phyloP scores from a whole-genome alignment of 2,888 invertebrate genomes.

The Ormyrus thymus region DNA sequence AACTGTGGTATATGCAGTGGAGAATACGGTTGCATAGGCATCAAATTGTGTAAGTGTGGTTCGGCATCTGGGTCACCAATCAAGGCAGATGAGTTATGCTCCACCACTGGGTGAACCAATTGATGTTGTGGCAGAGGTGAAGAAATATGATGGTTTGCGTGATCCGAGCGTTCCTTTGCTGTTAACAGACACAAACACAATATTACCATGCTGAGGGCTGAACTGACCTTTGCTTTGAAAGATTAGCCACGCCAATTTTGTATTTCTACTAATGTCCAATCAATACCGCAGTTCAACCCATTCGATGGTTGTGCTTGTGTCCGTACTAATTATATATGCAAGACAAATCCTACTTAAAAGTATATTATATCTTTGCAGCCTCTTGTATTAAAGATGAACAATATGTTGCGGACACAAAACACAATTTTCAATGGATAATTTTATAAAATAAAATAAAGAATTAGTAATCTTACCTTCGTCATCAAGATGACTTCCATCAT shows the following conservation, averaged over 20 bases:
- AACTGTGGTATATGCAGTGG: conserved; percentile 72
- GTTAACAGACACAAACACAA: conserved; percentile 73
- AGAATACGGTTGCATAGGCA: conserved; percentile 72
- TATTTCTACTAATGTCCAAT: conserved; percentile 58
- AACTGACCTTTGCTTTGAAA: conserved; percentile 65
- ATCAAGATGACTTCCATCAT: conserved; percentile 43
- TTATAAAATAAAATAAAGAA: conserved; percentile 11
- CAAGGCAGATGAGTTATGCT: conserved; percentile 55
- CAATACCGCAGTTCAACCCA: conserved; percentile 70
- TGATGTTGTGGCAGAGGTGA: conserved; percentile 57
- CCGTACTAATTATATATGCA: conserved; percentile 61
- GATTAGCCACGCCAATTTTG: conserved; percentile 54
- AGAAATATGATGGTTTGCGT: conserved; percentile 65
- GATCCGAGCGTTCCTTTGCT: conserved; percentile 67
- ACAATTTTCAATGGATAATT: conserved; percentile 62
- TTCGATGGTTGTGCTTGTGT: conserved; percentile 74
- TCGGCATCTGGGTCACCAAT: conserved; percentile 51
- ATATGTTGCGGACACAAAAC: conserved; percentile 69
- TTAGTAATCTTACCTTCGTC: conserved; percentile 53
- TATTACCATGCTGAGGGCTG: conserved; percentile 72
- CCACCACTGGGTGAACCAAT: conserved; percentile 52
- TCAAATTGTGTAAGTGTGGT: conserved; percentile 68
- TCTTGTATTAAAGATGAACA: conserved; percentile 47
- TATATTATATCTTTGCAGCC: conserved; percentile 26
- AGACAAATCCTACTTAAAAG: conserved; percentile 38